A percentile compares a stretch with the other conserved stretches of the same genome.
Evolutionary conservation across 2,797 vertebrate species (phyloP).

Genomic region (Anomalospiza imberbis): DNA sequence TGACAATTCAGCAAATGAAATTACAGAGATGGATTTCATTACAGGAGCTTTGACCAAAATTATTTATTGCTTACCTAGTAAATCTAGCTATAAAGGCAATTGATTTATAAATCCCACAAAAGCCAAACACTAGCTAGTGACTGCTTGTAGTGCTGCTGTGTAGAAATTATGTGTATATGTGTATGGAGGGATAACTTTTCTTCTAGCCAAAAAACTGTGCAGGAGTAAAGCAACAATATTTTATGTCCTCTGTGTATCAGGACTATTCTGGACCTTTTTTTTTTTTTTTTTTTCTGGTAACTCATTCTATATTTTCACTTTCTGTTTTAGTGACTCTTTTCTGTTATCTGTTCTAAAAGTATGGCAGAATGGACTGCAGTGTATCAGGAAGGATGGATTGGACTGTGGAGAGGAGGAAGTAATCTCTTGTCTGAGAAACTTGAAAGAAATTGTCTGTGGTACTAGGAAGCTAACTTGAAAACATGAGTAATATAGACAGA

Average conservation of each 20-base stretch:
- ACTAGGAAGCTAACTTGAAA: background rate
- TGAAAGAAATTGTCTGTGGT: background rate
- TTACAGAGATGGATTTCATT: background rate
- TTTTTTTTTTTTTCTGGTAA: background rate
- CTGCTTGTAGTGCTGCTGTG: background rate
- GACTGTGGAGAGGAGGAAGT: background rate
- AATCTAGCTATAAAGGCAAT: background rate
- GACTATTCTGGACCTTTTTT: background rate
- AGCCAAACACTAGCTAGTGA: background rate
- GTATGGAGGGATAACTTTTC: background rate
- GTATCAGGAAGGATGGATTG: background rate
- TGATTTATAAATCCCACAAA: background rate
- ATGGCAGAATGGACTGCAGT: background rate
- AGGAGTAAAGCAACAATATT: background rate
- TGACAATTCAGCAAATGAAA: background rate
- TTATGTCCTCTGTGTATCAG: background rate
- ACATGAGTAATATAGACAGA: background rate
- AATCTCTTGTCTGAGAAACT: background rate
- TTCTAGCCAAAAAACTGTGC: background rate
- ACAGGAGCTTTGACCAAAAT: background rate
- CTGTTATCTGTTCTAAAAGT: background rate
- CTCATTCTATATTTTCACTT: background rate
- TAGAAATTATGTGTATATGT: background rate
- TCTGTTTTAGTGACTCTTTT: background rate
- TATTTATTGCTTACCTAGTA: background rate